These are phyloP conservation scores for Psylliodes chrysocephalus DNA, from an alignment of 2,888 invertebrate genomes.

Conservation along the genomic window DNA sequence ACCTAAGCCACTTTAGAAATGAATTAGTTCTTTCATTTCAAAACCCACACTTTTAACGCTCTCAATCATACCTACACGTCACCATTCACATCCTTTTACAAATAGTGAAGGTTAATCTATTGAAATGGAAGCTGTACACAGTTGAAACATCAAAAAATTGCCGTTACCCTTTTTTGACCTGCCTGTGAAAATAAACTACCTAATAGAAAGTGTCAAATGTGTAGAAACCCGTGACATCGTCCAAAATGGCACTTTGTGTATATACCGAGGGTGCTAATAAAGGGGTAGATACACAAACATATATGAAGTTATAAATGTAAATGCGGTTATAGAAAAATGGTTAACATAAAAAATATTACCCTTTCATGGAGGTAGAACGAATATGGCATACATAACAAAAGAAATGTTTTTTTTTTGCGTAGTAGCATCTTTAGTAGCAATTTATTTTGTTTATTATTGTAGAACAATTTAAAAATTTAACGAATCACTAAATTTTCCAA, in stretches of 20 bases:
- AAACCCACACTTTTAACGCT: not conserved
- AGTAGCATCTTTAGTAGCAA: too few relatives aligned
- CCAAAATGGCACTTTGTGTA: conserved; percentile 35
- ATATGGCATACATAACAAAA: too few relatives aligned
- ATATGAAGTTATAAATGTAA: conserved; percentile 37
- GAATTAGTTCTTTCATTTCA: too few relatives aligned
- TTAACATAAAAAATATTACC: not conserved
- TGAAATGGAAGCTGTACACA: conserved; percentile 13
- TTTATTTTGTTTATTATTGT: too few relatives aligned
- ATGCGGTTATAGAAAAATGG: not conserved
- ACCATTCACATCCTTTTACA: not conserved
- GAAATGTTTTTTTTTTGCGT: too few relatives aligned
- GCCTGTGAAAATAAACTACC: conserved; percentile 27
- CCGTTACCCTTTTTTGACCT: conserved; percentile 21
- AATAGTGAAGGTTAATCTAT: not conserved
- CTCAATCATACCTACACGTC: not conserved
- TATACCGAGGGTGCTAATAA: conserved; percentile 38
- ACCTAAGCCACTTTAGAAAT: too few relatives aligned
- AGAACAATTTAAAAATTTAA: too few relatives aligned
- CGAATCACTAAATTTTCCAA: too few relatives aligned
- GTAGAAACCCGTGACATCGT: conserved; percentile 28
- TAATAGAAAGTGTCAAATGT: conserved; percentile 32
- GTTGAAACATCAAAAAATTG: conserved; percentile 3
- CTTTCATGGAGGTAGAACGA: not conserved
- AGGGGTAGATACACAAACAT: conserved; percentile 41